Percentiles rank a stretch among this genome's conserved stretches.
Evolutionary conservation across 2,888 invertebrate genomes (phyloP).

Genomic region (Amorpha juglandis): DNA sequence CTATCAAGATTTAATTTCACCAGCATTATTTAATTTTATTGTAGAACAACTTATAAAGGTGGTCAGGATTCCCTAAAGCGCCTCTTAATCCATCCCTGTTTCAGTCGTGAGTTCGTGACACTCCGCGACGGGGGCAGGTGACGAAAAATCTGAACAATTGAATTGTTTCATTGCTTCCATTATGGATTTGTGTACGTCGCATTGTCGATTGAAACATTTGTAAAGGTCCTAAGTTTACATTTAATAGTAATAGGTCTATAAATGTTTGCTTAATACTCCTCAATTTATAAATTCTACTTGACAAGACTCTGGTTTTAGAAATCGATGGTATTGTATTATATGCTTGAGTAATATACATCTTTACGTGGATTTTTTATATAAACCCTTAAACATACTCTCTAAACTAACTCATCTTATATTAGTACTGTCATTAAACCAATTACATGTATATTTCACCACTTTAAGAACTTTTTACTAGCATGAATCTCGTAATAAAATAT

Average conservation of each 20-base stretch:
- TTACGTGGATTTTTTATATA: no score
- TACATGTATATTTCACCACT: no score
- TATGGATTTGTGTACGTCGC: constrained; percentile 29
- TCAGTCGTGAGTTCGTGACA: constrained; percentile 57
- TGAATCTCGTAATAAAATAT: no score
- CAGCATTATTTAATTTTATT: background rate
- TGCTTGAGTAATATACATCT: background rate
- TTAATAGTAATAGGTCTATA: constrained; percentile 35
- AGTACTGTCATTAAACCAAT: no score
- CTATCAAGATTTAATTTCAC: constrained; percentile 16
- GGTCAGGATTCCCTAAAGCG: background rate
- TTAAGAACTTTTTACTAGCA: no score
- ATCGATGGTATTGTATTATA: background rate
- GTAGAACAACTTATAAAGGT: background rate
- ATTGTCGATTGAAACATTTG: constrained; percentile 29
- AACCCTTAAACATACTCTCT: no score
- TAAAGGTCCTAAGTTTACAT: constrained; percentile 28
- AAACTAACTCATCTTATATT: no score
- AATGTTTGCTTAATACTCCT: constrained; percentile 33
- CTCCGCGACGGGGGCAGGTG: constrained; percentile 50
- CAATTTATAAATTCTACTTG: constrained; percentile 31
- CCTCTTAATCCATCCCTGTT: background rate
- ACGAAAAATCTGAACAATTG: constrained; percentile 59
- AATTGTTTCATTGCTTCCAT: constrained; percentile 47
- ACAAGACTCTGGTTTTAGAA: background rate